A percentile compares a stretch with the other conserved stretches of the same genome.
phyloP scores from a whole-genome alignment of 2,888 invertebrate genomes.

The Yponomeuta sedellus region DNA sequence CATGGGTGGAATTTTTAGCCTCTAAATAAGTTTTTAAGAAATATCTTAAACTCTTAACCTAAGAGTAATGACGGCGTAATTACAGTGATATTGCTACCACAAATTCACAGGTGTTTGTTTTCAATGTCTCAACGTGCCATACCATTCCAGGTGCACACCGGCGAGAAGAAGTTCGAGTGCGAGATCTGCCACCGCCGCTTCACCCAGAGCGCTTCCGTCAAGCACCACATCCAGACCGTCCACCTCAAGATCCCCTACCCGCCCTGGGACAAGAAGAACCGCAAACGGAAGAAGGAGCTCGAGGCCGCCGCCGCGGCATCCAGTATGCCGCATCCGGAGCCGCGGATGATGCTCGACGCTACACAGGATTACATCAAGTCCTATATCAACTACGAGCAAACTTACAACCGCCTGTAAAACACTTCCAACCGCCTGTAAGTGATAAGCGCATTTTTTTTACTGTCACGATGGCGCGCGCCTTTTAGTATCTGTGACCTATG shows the following conservation, averaged over 20 bases:
- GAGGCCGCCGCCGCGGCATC: slow-evolving; percentile 27
- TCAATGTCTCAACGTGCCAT: not conserved
- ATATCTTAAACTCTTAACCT: too few relatives aligned
- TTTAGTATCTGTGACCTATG: too few relatives aligned
- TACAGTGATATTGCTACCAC: too few relatives aligned
- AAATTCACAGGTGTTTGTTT: too few relatives aligned
- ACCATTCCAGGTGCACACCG: slow-evolving; percentile 55
- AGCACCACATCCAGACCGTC: slow-evolving; percentile 68
- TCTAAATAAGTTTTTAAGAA: too few relatives aligned
- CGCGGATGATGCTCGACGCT: slow-evolving; percentile 43
- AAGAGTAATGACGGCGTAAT: too few relatives aligned
- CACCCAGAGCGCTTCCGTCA: slow-evolving; percentile 65
- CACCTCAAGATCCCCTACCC: slow-evolving; percentile 70
- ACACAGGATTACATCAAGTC: slow-evolving; percentile 54
- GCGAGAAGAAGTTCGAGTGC: slow-evolving; percentile 65
- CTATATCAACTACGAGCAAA: slow-evolving; percentile 34
- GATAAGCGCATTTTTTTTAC: too few relatives aligned
- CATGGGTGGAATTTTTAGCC: too few relatives aligned
- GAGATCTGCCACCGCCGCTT: slow-evolving; percentile 66
- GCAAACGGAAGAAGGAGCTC: slow-evolving; percentile 34
- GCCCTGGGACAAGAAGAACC: slow-evolving; percentile 68
- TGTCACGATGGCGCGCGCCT: too few relatives aligned
- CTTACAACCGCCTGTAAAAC: not conserved
- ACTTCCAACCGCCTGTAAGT: not conserved
- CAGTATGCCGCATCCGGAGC: slow-evolving; percentile 20